Base-by-base conservation (phyloP, 1,140 invertebrate genomes). In the Pseudachorutes palmiensis region DNA sequence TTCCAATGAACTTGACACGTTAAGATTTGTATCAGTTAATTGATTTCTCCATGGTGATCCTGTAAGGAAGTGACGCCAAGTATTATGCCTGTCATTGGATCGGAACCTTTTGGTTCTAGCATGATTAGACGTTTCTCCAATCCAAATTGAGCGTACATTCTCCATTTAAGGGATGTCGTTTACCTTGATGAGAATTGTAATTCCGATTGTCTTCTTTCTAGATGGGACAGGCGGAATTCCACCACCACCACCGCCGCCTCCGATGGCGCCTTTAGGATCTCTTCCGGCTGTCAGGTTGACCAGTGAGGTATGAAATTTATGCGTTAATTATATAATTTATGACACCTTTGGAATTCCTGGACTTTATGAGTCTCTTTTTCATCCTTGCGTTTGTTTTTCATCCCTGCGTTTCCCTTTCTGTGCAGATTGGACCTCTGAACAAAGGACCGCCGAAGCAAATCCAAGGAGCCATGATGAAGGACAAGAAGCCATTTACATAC, bases 401-500 rank as follows among this genome's bases (percentile, higher is more conserved):
- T 58, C 22, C n/a, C n/a, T n/a, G n/a, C n/a, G 28, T 59, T 62
- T 24, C 48, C 24, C 24, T 48, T 36, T 16, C 1, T 48, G 31
- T 57, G 0, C 32, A 73, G 72, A 71, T 73, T 65, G 72, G 72
- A 59, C 67, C 67, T 36, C 51, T 67, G 29, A 49, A 70, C 45
- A 67, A 68, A 70, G 72, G 72, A 76, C 89, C 92, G 55, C 92
- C 92, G 65, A 86, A 88, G 49, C 91, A 90, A 58, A 89, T 96
- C 31, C 90, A 94, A 76, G 92, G 92, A 75, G 91, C 92, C 2
- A 92, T 95, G 90, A 87, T 92, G 85, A 92, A 94, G 80, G 92
- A 96, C 76, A 96, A 94, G 78, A 94, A 92, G 76, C 92, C 92
- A 1, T 96, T 95, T 77, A 95, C 92, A 1, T 96, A 96, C 76